Base-by-base conservation (phyloP, 1,140 invertebrate genomes). In the Drosophila ironensis region DNA sequence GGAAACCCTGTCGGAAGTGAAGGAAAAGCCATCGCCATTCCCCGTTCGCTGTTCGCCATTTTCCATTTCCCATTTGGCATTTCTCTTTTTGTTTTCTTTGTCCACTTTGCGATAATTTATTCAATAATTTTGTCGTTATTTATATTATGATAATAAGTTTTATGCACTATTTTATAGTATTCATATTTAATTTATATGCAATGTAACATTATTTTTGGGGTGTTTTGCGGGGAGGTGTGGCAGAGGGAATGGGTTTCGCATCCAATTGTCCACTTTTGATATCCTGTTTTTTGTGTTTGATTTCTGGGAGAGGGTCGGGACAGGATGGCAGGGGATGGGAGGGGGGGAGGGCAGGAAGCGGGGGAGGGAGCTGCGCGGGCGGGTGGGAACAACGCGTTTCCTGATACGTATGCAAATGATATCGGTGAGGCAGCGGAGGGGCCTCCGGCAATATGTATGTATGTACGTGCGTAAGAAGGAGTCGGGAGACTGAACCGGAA, bases 81-180 rank as follows among this genome's bases (percentile, higher is more conserved):
- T n/a, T n/a, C n/a, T 59, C 19, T 51, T 67, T 12, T 17, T 8
- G 27, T 59, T 52, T 46, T 38, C 11, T 24, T 56, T 33, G 51
- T 45, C 5, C 41, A 57, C 48, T 64, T 82, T 73, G 78, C 78
- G 78, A 78, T 82, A 82, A 82, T 84, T 84, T 84, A 84, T 84
- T 84, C 80, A 84, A 86, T 84, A 84, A 80, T 86, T 84, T 84
- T 75, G 41, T 77, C 54, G 51, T 71, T 84, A 75, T 75, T 86
- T 80, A 80, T 86, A 86, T 82, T 82, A 72, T 71, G 68, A 63
- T 72, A 72, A 72, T 72, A 72, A 64, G 72, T 72, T 69, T 72
- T 70, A 84, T 84, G 80, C 80, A 84, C 80, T 84, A 84, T 84
- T 84, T 84, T 84, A 84, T 84, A 84, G 80, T 84, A 86, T 84